These are phyloP conservation scores for Petrocephalus sullivani DNA, from an alignment of 2,797 vertebrate genomes.

Conservation along the genomic window DNA sequence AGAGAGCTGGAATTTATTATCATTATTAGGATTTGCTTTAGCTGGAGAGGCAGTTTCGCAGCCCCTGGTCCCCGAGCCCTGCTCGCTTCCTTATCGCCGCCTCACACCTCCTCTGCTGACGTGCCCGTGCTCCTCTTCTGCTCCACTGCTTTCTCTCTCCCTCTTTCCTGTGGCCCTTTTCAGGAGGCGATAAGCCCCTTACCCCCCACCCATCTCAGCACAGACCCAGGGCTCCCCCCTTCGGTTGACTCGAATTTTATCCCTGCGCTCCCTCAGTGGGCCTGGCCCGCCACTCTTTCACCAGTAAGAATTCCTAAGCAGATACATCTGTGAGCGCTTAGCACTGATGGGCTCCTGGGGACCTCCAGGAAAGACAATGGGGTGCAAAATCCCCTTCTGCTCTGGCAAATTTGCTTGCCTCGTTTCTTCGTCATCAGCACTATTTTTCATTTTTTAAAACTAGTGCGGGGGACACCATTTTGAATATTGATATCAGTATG, in stretches of 20 bases:
- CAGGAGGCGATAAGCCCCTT: constrained; percentile 70
- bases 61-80: constrained; percentile 37
- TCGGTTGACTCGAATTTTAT: background rate
- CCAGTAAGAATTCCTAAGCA: constrained; percentile 40
- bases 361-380: constrained; percentile 46
- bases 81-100: constrained; percentile 63
- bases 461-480: background rate
- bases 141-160: constrained; percentile 44
- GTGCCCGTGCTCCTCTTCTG: constrained; percentile 56
- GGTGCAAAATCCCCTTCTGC: constrained; percentile 48
- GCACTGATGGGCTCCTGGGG: constrained; percentile 46
- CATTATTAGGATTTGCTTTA: constrained; percentile 32
- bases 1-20: background rate
- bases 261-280: constrained; percentile 15
- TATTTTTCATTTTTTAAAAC: constrained; percentile 13
- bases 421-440: constrained; percentile 21
- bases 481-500: constrained; percentile 33
- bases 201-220: constrained; percentile 48
- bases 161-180: constrained; percentile 69
- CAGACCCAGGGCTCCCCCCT: constrained; percentile 48
- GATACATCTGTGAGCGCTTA: constrained; percentile 49
- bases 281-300: background rate
- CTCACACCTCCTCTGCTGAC: constrained; percentile 61
- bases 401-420: constrained; percentile 39
- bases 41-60: constrained; percentile 53